These are phyloP conservation scores for Aphidius ervi DNA, from an alignment of 1,140 invertebrate genomes.

Conservation along the genomic window DNA sequence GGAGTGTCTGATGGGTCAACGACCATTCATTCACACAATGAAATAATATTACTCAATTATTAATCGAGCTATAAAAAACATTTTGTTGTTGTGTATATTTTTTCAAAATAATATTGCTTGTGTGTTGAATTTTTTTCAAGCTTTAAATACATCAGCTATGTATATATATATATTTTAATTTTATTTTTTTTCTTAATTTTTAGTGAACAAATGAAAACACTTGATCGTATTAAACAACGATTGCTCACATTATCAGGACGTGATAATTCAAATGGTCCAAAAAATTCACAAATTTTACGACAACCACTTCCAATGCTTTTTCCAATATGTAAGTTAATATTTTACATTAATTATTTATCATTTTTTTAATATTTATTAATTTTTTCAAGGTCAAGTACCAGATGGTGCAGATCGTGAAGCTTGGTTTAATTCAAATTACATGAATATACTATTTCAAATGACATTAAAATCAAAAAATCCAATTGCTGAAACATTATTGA, in stretches of 20 bases:
- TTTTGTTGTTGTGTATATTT: no score
- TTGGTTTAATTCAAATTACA: constrained; percentile 53
- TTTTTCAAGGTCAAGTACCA: constrained; percentile 52
- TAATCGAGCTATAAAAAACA: no score
- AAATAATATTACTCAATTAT: no score
- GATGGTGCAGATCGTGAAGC: constrained; percentile 55
- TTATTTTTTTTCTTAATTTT: no score
- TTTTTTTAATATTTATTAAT: constrained; percentile 5
- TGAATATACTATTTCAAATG: constrained; percentile 59
- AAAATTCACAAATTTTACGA: constrained; percentile 34
- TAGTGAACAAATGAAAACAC: no score
- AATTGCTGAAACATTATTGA: constrained; percentile 55
- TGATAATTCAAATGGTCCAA: no score
- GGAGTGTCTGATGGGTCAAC: constrained; percentile 36
- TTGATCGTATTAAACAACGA: constrained; percentile 47
- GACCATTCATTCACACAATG: constrained; percentile 30
- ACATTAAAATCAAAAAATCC: constrained; percentile 49
- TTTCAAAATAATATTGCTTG: neutral
- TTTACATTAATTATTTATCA: neutral
- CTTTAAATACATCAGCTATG: no score
- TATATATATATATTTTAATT: no score
- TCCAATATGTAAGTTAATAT: constrained; percentile 42
- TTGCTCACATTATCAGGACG: constrained; percentile 45
- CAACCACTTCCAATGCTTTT: constrained; percentile 46
- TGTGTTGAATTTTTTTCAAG: neutral